Evolutionary conservation across 2,113 vertebrate genomes (phyloP).

Genomic region (Pongo abelii): DNA sequence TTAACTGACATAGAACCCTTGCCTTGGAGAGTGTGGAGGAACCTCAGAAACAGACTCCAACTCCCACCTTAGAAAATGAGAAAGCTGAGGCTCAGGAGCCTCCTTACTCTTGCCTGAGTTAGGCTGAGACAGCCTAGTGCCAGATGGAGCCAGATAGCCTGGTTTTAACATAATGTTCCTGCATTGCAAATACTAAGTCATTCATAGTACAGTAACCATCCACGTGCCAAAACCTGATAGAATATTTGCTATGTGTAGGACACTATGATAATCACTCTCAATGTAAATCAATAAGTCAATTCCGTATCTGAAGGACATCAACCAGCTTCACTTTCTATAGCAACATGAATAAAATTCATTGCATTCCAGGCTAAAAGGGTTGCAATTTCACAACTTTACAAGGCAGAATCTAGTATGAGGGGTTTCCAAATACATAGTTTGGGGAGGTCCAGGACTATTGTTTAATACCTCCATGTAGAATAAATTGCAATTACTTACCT

Average conservation of each 20-base stretch:
- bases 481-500: neutral
- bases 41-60: neutral
- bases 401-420: neutral
- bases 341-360: neutral
- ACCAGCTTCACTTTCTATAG: neutral
- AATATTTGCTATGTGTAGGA: neutral
- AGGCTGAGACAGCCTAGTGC: neutral
- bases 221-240: neutral
- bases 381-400: neutral
- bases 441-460: neutral
- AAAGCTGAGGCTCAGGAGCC: neutral
- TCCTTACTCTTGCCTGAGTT: neutral
- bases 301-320: neutral
- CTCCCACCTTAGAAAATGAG: neutral
- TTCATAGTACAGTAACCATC: neutral
- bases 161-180: neutral
- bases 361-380: neutral
- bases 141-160: neutral
- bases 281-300: neutral
- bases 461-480: neutral
- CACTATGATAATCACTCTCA: neutral
- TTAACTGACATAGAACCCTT: neutral
- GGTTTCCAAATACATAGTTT: neutral
- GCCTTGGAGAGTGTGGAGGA: neutral
- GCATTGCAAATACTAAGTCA: neutral